Percentiles rank a stretch among this genome's conserved stretches.
Conservation (phyloP, 2,797 vertebrate genomes). For the Falco peregrinus region DNA sequence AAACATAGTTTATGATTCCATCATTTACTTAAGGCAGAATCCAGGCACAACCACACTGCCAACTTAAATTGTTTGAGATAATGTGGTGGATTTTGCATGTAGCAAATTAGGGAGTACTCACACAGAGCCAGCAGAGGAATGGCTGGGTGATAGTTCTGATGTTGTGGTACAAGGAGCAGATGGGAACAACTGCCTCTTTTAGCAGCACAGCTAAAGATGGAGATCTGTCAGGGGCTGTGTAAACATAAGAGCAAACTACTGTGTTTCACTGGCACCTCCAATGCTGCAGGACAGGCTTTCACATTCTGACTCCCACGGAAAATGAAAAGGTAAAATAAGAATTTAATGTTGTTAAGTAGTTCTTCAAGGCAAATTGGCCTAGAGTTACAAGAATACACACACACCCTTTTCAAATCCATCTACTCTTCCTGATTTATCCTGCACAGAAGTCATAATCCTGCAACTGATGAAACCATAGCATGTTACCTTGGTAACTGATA, state of each 20-base stretch:
- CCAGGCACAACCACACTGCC: not conserved
- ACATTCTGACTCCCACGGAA: not conserved
- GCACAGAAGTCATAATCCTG: constrained; percentile 49
- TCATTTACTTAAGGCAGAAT: not conserved
- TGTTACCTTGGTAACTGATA: constrained; percentile 65
- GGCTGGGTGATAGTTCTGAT: not conserved
- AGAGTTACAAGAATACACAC: not conserved
- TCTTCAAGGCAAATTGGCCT: not conserved
- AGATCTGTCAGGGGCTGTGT: not conserved
- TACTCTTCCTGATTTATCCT: constrained; percentile 23
- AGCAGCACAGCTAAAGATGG: not conserved
- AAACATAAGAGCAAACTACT: not conserved
- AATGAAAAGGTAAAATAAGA: not conserved
- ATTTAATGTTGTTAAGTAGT: not conserved
- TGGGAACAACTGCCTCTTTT: not conserved
- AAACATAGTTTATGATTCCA: accelerated
- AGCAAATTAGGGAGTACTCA: not conserved
- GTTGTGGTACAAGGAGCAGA: not conserved
- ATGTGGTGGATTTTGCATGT: not conserved
- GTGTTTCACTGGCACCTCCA: not conserved
- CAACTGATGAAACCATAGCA: constrained; percentile 41
- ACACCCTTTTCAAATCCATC: constrained; percentile 16
- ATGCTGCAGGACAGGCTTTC: constrained; percentile 11
- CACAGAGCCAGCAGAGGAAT: not conserved
- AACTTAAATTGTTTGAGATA: not conserved